Base-by-base conservation (phyloP, 35 echinoderm and acorn worm species). In the Lytechinus pictus region DNA sequence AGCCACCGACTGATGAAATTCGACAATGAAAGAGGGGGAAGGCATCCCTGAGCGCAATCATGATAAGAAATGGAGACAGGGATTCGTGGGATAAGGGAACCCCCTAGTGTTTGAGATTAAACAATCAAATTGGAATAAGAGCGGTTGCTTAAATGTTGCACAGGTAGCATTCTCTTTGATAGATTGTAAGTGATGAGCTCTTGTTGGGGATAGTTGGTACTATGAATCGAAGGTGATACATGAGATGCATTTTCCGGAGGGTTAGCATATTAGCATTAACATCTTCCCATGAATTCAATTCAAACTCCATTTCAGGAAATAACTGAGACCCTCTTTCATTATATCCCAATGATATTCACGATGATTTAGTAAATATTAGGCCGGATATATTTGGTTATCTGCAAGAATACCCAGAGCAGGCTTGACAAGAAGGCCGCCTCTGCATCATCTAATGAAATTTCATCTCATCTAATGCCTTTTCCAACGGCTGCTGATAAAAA, bases 11-110 rank as follows among this genome's bases (percentile, higher is more conserved):
- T 90, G 88, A 79, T 79, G 66, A 79, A 54, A 90, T 13, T 90
- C 52, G 88, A 90, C 88, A 90, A 90, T 90, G 88, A 54, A 33
- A 90, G 88, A 54, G 88, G 88, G 88, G 88, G 11, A 90, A 44
- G 11, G 52, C 28, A 90, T 52, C 29, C 52, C 88, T 90, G 12
- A 90, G 10, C 29, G 28, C 88, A 33, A 90, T 90, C 28, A 90
- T 10, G 88, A 33, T 44, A 52, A 54, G 88, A 52, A 8, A 8
- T 90, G 52, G 29, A 90, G 29, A 90, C 88, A 52, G 29, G 52
- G 27, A 54, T 12, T 90, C 52, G 88, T 90, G 88, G 12, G 12
- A 29, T 79, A 24, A 79, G 66, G 66, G 66, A 24, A 79, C 66
- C 66, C 66, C 4, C 19, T 79, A 16, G 19, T 79, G 66, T 79